These are phyloP conservation scores for Drosophila affinis DNA, from an alignment of 2,888 invertebrate genomes.

Conservation along the genomic window DNA sequence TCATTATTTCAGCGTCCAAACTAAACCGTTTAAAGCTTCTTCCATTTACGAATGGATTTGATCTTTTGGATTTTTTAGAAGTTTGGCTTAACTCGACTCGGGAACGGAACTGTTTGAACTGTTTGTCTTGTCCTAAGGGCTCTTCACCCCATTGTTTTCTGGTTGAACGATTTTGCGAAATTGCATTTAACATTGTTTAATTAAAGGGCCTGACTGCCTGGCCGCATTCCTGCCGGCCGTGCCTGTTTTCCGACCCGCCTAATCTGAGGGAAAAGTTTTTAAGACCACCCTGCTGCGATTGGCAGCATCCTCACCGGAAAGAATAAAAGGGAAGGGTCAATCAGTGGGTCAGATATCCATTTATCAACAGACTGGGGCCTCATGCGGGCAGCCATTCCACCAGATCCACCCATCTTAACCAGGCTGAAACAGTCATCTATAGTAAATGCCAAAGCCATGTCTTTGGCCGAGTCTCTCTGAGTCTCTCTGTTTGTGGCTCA, in stretches of 20 bases:
- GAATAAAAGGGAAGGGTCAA: conserved; percentile 23
- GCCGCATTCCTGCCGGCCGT: conserved; percentile 13
- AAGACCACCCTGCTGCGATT: conserved; percentile 10
- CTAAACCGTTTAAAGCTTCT: conserved; percentile 46
- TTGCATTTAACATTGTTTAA: conserved; percentile 62
- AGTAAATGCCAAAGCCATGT: conserved; percentile 31
- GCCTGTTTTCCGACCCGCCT: conserved; percentile 30
- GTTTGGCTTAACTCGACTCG: not conserved
- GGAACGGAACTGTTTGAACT: conserved; percentile 32
- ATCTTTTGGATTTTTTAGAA: not conserved
- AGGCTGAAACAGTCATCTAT: conserved; percentile 12
- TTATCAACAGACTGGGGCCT: conserved; percentile 39
- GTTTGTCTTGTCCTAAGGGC: conserved; percentile 9
- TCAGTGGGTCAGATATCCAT: conserved; percentile 21
- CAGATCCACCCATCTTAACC: conserved; percentile 23
- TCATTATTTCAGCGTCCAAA: conserved; percentile 32
- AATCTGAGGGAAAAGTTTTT: conserved; percentile 35
- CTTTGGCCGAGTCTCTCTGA: conserved; percentile 8
- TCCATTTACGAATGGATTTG: not conserved
- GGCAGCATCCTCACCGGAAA: not conserved
- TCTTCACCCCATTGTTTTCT: conserved; percentile 42
- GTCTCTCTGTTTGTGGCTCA: conserved; percentile 47
- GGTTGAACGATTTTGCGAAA: conserved; percentile 53
- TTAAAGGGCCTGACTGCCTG: conserved; percentile 53
- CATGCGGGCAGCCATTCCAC: conserved; percentile 33